Evolutionary conservation across 2,113 vertebrate species (phyloP).

Genomic region (Phainopepla nitens): DNA sequence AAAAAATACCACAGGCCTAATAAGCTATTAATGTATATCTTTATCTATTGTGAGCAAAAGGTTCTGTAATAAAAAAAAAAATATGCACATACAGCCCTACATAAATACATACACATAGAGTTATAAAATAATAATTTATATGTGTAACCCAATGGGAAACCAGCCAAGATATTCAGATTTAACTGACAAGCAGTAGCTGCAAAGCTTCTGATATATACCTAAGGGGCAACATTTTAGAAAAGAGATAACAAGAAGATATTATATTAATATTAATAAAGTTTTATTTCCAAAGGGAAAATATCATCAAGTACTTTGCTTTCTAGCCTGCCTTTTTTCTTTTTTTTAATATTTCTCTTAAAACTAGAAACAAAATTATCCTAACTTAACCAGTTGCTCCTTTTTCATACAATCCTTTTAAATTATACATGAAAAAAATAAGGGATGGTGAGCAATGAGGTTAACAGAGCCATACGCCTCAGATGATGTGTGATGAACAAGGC

Average conservation of each 20-base stretch:
- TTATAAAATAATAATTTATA: conserved; percentile 11
- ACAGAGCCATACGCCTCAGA: background rate
- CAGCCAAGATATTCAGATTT: background rate
- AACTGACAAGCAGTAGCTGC: background rate
- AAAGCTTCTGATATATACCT: conserved; percentile 16
- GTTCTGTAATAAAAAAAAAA: background rate
- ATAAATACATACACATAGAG: background rate
- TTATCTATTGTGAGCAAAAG: background rate
- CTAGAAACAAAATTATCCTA: background rate
- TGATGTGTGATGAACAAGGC: background rate
- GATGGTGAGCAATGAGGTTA: background rate
- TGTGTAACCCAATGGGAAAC: background rate
- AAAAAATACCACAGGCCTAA: background rate
- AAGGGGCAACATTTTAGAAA: conserved; percentile 25
- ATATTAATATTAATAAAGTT: conserved; percentile 50
- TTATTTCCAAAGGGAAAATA: conserved; percentile 37
- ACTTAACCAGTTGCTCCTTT: background rate
- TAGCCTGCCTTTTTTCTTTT: background rate
- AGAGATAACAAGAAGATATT: conserved; percentile 36
- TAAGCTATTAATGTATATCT: background rate
- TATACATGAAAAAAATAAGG: background rate
- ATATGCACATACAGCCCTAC: background rate
- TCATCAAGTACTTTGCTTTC: background rate
- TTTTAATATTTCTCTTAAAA: background rate
- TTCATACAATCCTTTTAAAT: background rate